Conservation (phyloP, 1,140 invertebrate genomes). For the Drosophila kohkoa region DNA sequence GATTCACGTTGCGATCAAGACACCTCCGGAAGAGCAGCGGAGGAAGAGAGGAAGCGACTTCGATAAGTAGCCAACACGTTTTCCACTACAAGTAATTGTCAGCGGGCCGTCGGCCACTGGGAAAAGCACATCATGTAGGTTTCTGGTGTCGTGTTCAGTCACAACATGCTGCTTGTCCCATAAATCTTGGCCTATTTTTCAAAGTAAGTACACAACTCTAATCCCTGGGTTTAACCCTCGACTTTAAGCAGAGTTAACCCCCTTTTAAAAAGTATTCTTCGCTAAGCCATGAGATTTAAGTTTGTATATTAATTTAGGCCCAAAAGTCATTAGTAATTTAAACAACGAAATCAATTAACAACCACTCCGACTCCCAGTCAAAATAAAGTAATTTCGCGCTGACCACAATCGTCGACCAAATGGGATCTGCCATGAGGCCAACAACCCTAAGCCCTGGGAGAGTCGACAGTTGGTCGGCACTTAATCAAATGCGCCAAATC, state of each 20-base stretch:
- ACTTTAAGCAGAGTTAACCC: not conserved
- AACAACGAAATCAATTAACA: constrained; percentile 63
- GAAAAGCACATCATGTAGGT: constrained; percentile 47
- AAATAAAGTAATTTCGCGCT: constrained; percentile 64
- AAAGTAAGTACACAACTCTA: constrained; percentile 7
- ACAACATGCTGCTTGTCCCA: constrained; percentile 26
- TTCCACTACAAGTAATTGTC: constrained; percentile 46
- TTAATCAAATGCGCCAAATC: constrained; percentile 67
- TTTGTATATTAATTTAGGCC: not conserved
- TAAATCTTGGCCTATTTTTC: constrained; percentile 29
- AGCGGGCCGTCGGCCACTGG: constrained; percentile 40
- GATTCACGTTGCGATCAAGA: constrained; percentile 45
- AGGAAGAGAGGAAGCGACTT: not conserved
- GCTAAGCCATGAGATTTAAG: not conserved
- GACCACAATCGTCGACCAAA: constrained; percentile 26
- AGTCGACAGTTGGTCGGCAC: constrained; percentile 39
- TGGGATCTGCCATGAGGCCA: constrained; percentile 15
- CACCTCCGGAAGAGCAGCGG: not conserved
- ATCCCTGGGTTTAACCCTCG: not conserved
- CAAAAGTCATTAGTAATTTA: constrained; percentile 36
- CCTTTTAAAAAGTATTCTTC: not conserved
- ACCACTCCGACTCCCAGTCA: constrained; percentile 26
- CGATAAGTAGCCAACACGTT: constrained; percentile 39
- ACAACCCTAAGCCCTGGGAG: constrained; percentile 31
- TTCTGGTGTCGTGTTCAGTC: constrained; percentile 27